phyloP scores from a whole-genome alignment of 1,140 invertebrate species.

The Drosophila prosaltans region DNA sequence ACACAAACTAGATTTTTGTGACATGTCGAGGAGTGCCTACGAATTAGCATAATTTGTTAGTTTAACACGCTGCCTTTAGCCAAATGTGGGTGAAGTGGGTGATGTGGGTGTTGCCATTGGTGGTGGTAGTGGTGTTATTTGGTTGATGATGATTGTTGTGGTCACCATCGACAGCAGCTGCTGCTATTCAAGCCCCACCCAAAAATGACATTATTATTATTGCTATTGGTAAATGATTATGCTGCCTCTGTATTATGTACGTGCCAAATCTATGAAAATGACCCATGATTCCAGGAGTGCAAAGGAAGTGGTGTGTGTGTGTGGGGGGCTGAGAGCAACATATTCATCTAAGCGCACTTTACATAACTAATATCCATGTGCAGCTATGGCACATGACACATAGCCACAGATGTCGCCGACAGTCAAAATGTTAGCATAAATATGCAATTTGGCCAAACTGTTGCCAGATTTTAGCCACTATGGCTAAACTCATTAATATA shows the following conservation, averaged over 20 bases:
- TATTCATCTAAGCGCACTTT: conserved; percentile 65
- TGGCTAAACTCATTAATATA: conserved; percentile 23
- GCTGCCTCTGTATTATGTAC: conserved; percentile 41
- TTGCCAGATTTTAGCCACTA: conserved; percentile 59
- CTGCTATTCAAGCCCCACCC: conserved; percentile 39
- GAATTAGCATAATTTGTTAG: conserved; percentile 77
- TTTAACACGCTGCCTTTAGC: conserved; percentile 68
- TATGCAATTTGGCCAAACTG: conserved; percentile 71
- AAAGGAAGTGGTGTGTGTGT: not conserved
- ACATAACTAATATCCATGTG: conserved; percentile 62
- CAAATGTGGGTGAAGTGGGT: not conserved
- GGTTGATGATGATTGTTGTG: not conserved
- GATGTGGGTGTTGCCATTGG: too few relatives aligned
- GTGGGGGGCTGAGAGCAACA: not conserved
- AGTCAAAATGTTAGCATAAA: conserved; percentile 48
- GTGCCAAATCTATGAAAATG: conserved; percentile 74
- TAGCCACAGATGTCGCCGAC: conserved; percentile 7
- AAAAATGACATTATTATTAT: conserved; percentile 55
- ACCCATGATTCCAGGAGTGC: not conserved
- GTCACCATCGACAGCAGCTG: not conserved
- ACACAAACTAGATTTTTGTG: conserved; percentile 65
- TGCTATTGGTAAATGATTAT: conserved; percentile 46
- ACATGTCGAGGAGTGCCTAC: conserved; percentile 47
- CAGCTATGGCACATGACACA: conserved; percentile 1
- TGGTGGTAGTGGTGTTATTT: too few relatives aligned